Conservation (phyloP, 1,140 invertebrate species). For the Cyrtorhinus lividipennis region DNA sequence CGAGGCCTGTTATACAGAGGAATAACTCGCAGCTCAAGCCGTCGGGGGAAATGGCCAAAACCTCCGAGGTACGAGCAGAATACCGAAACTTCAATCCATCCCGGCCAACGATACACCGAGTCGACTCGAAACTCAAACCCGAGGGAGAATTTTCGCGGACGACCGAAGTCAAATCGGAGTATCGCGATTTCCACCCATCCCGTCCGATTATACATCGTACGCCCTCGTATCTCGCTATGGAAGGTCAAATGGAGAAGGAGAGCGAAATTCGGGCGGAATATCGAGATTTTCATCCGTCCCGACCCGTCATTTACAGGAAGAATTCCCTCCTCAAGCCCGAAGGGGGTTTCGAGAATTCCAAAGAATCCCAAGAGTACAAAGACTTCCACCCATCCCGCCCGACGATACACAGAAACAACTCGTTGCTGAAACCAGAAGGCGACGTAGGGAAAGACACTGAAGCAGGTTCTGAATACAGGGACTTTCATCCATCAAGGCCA, state of each 20-base stretch:
- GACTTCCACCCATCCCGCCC: conserved; percentile 14
- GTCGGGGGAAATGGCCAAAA: conserved; percentile 20
- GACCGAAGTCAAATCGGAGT: conserved; percentile 19
- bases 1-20: conserved; percentile 14
- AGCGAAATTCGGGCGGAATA: conserved; percentile 20
- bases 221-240: conserved; percentile 19
- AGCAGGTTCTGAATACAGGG: conserved; percentile 16
- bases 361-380: conserved; percentile 15
- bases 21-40: conserved; percentile 21
- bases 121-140: conserved; percentile 17
- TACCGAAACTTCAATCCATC: conserved; percentile 18
- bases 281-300: conserved; percentile 10
- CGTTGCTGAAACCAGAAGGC: conserved; percentile 23
- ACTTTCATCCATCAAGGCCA: conserved; percentile 21
- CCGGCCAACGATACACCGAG: conserved; percentile 14
- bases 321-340: conserved; percentile 18
- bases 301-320: neutral
- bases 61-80: conserved; percentile 17
- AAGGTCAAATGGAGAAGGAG: conserved; percentile 20
- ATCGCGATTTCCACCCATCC: conserved; percentile 21
- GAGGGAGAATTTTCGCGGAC: conserved; percentile 22
- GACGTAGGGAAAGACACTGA: conserved; percentile 20
- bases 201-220: conserved; percentile 18
- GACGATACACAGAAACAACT: conserved; percentile 17
- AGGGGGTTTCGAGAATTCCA: conserved; percentile 16